Conservation (phyloP, 2,888 invertebrate species). For the Tetragonula carbonaria region DNA sequence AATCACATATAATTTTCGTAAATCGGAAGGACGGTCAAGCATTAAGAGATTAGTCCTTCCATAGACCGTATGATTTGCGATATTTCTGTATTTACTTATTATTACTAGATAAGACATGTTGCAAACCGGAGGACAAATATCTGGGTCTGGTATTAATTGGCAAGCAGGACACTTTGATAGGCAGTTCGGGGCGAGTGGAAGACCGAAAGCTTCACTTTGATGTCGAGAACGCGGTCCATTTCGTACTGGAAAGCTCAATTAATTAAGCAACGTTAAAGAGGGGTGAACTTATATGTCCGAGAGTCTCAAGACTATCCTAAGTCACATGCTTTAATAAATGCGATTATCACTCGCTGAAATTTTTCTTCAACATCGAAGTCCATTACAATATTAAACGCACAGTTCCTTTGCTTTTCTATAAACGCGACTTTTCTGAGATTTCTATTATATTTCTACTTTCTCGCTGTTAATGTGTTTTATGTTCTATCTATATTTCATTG, state of each 20-base stretch:
- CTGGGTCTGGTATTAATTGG: slow-evolving; percentile 81
- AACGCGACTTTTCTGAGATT: not conserved
- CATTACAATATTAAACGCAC: not conserved
- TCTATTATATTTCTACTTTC: not conserved
- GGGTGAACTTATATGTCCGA: slow-evolving; percentile 56
- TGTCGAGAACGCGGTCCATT: slow-evolving; percentile 80
- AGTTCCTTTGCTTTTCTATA: not conserved
- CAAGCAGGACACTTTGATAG: slow-evolving; percentile 75
- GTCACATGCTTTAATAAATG: slow-evolving; percentile 18
- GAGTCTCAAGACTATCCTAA: slow-evolving; percentile 52
- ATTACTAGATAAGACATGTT: slow-evolving; percentile 79
- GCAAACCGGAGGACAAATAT: slow-evolving; percentile 76
- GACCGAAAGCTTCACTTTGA: slow-evolving; percentile 77
- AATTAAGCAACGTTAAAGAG: slow-evolving; percentile 77
- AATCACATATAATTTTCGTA: not conserved
- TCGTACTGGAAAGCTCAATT: slow-evolving; percentile 78
- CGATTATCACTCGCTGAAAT: slow-evolving; percentile 20
- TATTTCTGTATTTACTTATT: slow-evolving; percentile 76
- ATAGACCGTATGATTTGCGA: not conserved
- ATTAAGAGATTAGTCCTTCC: slow-evolving; percentile 20
- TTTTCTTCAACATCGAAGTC: not conserved
- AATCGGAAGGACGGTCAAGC: not conserved
- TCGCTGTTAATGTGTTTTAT: too few species aligned
- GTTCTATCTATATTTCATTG: not conserved
- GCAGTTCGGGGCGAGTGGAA: slow-evolving; percentile 67